phyloP scores from a whole-genome alignment of 2,888 invertebrate species.

The Tribolium freemani region DNA sequence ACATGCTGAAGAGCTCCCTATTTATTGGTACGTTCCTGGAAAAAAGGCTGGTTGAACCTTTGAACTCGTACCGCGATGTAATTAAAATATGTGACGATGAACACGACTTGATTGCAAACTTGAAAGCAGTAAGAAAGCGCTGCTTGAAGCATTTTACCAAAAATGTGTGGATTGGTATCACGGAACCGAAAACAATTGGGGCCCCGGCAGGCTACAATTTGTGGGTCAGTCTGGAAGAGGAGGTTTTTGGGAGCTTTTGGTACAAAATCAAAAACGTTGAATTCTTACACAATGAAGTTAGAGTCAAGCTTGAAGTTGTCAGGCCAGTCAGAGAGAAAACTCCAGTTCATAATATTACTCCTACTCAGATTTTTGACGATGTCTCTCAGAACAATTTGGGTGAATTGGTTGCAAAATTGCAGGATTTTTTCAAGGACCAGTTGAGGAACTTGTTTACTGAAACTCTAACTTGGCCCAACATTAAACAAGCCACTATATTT shows the following conservation, averaged over 20 bases:
- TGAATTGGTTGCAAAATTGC: constrained; percentile 24
- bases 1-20: constrained; percentile 73
- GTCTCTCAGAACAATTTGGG: constrained; percentile 37
- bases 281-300: constrained; percentile 73
- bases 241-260: constrained; percentile 79
- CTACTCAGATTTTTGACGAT: constrained; percentile 33
- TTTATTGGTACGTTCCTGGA: constrained; percentile 78
- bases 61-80: constrained; percentile 70
- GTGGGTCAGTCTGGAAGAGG: constrained; percentile 74
- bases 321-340: constrained; percentile 62
- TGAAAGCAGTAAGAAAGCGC: constrained; percentile 69
- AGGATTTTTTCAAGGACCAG: constrained; percentile 34
- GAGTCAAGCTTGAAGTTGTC: constrained; percentile 73
- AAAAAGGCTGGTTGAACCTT: constrained; percentile 72
- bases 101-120: constrained; percentile 67
- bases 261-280: constrained; percentile 75
- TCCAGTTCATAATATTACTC: constrained; percentile 34
- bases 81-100: constrained; percentile 68
- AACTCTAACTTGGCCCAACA: constrained; percentile 56
- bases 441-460: constrained; percentile 42
- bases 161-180: constrained; percentile 71
- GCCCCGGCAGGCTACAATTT: constrained; percentile 69
- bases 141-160: constrained; percentile 67
- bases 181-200: constrained; percentile 57
- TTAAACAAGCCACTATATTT: constrained; percentile 63